phyloP scores from a whole-genome alignment of 2,888 invertebrate species.

The Drosophila macrospina region DNA sequence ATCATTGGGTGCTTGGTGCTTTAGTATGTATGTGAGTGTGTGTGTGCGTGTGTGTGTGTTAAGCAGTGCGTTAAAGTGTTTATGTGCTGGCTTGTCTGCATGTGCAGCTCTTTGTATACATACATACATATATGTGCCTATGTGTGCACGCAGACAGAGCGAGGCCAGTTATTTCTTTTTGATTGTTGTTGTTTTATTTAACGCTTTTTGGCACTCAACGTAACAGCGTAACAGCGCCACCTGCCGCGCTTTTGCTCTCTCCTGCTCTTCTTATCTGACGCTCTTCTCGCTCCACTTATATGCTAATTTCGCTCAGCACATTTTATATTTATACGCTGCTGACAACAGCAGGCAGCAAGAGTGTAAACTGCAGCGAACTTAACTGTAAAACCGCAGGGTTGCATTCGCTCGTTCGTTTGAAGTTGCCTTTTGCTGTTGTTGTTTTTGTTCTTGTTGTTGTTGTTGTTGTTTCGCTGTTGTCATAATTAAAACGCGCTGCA shows the following conservation, averaged over 20 bases:
- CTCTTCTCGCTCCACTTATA: constrained; percentile 31
- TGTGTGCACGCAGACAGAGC: constrained; percentile 2
- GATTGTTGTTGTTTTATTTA: constrained; percentile 22
- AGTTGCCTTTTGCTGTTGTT: constrained; percentile 38
- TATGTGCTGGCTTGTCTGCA: constrained; percentile 52
- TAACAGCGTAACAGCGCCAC: constrained; percentile 46
- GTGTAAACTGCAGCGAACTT: constrained; percentile 54
- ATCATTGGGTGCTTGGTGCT: constrained; percentile 33
- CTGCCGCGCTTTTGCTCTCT: constrained; percentile 31
- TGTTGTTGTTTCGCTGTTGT: constrained; percentile 46
- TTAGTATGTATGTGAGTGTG: neutral
- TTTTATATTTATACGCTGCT: constrained; percentile 66
- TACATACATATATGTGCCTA: constrained; percentile 8
- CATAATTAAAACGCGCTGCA: constrained; percentile 73
- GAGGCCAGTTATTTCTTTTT: neutral
- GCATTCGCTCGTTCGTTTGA: constrained; percentile 51
- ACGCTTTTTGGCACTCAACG: constrained; percentile 44
- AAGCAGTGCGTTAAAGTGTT: constrained; percentile 77
- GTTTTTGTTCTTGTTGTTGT: constrained; percentile 13
- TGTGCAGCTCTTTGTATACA: neutral
- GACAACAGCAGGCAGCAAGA: constrained; percentile 46
- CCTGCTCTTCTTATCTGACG: neutral
- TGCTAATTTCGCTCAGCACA: constrained; percentile 74
- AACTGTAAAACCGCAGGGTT: constrained; percentile 57
- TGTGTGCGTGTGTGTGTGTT: constrained; percentile 40